Percentiles rank a stretch among this genome's conserved stretches.
These are phyloP conservation scores for Aphelenchoides fujianensis DNA, from an alignment of 1,140 invertebrate genomes.

Conservation along the genomic window DNA sequence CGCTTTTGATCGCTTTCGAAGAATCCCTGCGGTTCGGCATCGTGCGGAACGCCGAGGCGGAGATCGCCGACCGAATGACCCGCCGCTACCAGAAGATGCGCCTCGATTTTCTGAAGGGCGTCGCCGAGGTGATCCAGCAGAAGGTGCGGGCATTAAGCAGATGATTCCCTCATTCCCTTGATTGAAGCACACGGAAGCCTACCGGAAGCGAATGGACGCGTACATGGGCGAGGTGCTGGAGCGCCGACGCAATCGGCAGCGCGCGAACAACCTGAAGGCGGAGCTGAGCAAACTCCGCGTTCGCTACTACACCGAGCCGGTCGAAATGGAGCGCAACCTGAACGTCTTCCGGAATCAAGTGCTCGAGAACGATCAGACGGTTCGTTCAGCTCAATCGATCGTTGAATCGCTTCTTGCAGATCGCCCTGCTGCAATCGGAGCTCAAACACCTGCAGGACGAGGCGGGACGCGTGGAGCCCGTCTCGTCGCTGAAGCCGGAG, in stretches of 20 bases:
- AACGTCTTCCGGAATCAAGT: neutral
- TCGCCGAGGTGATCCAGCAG: neutral
- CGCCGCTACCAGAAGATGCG: conserved; percentile 1
- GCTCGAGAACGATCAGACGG: conserved; percentile 10
- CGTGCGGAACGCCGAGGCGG: neutral
- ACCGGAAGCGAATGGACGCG: neutral
- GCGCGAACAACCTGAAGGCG: neutral
- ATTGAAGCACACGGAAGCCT: neutral
- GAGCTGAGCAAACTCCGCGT: neutral
- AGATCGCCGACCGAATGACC: conserved; percentile 1
- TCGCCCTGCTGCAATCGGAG: conserved; percentile 4
- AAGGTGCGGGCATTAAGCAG: too few species aligned
- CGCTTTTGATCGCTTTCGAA: neutral
- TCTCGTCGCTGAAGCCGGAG: conserved; percentile 3
- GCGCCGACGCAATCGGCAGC: neutral
- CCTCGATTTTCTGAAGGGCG: neutral
- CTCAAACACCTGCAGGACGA: neutral
- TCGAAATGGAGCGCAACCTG: conserved; percentile 7
- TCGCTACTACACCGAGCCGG: conserved; percentile 7
- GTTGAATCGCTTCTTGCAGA: neutral
- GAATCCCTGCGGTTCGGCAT: conserved; percentile 12
- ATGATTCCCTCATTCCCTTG: too few species aligned
- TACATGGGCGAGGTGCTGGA: neutral
- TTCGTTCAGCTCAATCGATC: neutral
- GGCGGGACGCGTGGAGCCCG: neutral